Evolutionary conservation across 2,113 vertebrate species (phyloP).

Genomic region (Hystrix brachyura): DNA sequence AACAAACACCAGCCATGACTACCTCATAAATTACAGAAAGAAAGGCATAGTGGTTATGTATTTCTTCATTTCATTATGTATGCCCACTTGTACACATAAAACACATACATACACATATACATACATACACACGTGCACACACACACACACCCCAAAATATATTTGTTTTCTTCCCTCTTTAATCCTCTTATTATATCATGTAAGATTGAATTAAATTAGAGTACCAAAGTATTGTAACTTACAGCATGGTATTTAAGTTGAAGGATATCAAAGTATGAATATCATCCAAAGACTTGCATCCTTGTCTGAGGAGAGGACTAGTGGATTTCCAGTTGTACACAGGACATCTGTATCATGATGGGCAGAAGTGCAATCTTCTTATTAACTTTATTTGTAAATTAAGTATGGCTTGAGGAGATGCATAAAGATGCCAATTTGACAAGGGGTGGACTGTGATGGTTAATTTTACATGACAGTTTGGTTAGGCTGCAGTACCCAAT

Average conservation of each 20-base stretch:
- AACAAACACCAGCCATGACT: neutral
- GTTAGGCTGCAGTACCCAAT: too few species aligned
- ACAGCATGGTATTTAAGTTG: neutral
- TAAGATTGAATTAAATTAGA: neutral
- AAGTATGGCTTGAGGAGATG: neutral
- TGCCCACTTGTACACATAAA: neutral
- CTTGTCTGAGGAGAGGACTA: neutral
- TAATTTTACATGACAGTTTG: neutral
- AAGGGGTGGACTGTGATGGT: neutral
- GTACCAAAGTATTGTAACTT: neutral
- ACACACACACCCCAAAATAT: neutral
- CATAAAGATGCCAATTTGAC: neutral
- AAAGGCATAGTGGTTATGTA: neutral
- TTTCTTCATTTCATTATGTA: constrained; percentile 9
- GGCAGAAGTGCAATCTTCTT: neutral
- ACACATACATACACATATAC: neutral
- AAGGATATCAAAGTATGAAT: neutral
- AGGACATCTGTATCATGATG: neutral
- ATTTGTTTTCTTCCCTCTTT: neutral
- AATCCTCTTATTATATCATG: neutral
- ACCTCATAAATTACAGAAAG: neutral
- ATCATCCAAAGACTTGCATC: neutral
- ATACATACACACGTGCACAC: neutral
- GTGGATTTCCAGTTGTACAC: neutral
- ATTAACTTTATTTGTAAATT: neutral